Evolutionary conservation across 2,888 invertebrate species (phyloP).

Genomic region (Ectropis crepuscularia): DNA sequence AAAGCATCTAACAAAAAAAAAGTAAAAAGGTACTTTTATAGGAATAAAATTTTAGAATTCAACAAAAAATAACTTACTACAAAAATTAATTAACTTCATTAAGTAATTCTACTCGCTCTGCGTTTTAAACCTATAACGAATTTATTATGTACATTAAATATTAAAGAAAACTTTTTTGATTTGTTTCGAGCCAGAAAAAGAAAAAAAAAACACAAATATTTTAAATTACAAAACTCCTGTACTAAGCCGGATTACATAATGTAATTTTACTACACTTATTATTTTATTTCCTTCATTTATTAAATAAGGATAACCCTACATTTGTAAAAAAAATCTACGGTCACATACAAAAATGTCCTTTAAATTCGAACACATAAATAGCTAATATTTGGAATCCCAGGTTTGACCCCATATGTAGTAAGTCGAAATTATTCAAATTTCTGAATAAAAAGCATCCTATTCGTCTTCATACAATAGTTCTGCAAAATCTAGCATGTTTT

Average conservation of each 20-base stretch:
- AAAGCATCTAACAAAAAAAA: conserved; percentile 67
- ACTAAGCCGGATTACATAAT: too few species aligned
- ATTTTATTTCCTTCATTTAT: too few species aligned
- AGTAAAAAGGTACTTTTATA: conserved; percentile 77
- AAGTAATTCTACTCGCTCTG: conserved; percentile 66
- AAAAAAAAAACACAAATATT: conserved; percentile 14
- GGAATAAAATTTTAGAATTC: conserved; percentile 79
- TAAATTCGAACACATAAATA: too few species aligned
- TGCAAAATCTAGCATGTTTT: conserved; percentile 1
- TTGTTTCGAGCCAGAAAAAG: conserved; percentile 26
- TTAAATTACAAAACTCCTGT: neutral
- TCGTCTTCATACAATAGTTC: too few species aligned
- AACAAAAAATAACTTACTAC: conserved; percentile 68
- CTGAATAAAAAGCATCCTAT: too few species aligned
- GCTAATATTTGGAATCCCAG: too few species aligned
- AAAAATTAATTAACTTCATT: conserved; percentile 47
- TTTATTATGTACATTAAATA: conserved; percentile 32
- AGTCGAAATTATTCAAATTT: too few species aligned
- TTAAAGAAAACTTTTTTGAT: conserved; percentile 12
- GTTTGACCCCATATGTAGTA: too few species aligned
- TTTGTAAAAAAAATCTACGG: too few species aligned
- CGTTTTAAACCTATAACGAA: conserved; percentile 56
- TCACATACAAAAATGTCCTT: too few species aligned
- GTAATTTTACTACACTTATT: too few species aligned
- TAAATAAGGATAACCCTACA: too few species aligned